Percentiles rank a stretch among this genome's conserved stretches.
These are phyloP conservation scores for Plemyria rubiginata DNA, from an alignment of 2,888 invertebrate genomes.

Conservation along the genomic window DNA sequence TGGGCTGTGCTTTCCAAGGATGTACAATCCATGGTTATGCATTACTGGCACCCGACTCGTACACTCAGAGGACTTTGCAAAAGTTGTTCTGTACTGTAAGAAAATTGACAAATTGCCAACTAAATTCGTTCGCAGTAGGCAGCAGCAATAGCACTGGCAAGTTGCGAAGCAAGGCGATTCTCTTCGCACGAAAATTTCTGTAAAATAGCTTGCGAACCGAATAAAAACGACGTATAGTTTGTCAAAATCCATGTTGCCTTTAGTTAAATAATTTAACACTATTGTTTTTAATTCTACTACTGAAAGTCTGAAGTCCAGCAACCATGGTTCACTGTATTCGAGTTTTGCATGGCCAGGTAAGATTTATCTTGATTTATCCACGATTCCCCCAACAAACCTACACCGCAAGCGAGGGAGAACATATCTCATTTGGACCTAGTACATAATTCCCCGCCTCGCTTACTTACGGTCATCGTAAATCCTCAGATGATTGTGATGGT, in stretches of 20 bases:
- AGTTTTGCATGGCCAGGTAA: conserved; percentile 91
- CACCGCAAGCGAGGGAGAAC: conserved; percentile 4
- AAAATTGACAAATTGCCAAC: conserved; percentile 18
- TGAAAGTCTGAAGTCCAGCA: conserved; percentile 70
- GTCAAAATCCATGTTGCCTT: conserved; percentile 73
- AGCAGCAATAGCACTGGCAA: conserved; percentile 46
- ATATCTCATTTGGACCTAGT: conserved; percentile 33
- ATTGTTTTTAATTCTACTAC: conserved; percentile 53
- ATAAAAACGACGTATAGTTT: conserved; percentile 49
- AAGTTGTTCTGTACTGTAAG: no score
- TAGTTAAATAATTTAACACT: conserved; percentile 56
- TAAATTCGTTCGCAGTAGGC: conserved; percentile 51
- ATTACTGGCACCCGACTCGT: no score
- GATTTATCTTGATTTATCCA: conserved; percentile 56
- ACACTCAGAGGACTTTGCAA: no score
- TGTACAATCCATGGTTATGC: no score
- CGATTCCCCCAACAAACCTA: conserved; percentile 24
- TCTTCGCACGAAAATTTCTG: conserved; percentile 37
- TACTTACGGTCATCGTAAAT: not conserved
- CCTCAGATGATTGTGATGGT: conserved; percentile 62
- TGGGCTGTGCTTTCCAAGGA: no score
- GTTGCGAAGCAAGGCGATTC: conserved; percentile 29
- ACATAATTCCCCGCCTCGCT: conserved; percentile 45
- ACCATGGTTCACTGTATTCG: conserved; percentile 91
- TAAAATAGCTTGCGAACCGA: conserved; percentile 50